Base-by-base conservation (phyloP, 2,113 vertebrate species). In the Forbesichthys agassizii region DNA sequence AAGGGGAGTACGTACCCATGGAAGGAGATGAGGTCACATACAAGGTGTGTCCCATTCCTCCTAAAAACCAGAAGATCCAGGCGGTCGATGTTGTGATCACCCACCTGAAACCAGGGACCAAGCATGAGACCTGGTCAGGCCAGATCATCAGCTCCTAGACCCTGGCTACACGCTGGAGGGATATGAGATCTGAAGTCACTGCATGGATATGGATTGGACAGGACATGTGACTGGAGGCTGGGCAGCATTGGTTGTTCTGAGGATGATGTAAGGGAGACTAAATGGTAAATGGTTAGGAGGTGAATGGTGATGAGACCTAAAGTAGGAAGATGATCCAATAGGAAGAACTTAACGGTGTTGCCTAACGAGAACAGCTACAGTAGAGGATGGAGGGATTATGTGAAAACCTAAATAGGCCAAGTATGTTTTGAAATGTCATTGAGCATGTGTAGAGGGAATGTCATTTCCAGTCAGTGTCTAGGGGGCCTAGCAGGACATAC, bases 51-150 rank as follows among this genome's bases (percentile, higher is more conserved):
- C 94, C 95, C 54, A 95, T 99, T 74, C 98, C 98, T 0, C 98
- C 98, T 79, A 99, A 99, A 93, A 99, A 98, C 89, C 93, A 98
- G 94, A 99, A 99, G 93, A 93, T 97, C 89, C 98, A 99, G 90
- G 98, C 98, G 0, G 95, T 99, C 58, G 98, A 99, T 20, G 98
- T 99, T 90, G 93, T 96, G 71, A 95, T 99, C 88, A 99, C 97
- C 64, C 96, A 98, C 91, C 87, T 96, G 85, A 95, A 94, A 0
- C 95, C 98, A 1, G 96, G 96, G 68, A 95, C 93, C 9, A 98
- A 98, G 84, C 98, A 99, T 0, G 97, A 99, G 93, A 99, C 98
- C 0, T 99, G 98, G 98, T 97, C 98, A 0, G 96, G 97, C 78
- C 96, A 98, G 92, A 93, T 97, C 27, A 95, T 99, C 69, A 95